A percentile compares a stretch with the other conserved stretches of the same genome.
Conservation (phyloP, 2,797 vertebrate genomes). For the Hemitrygon akajei region DNA sequence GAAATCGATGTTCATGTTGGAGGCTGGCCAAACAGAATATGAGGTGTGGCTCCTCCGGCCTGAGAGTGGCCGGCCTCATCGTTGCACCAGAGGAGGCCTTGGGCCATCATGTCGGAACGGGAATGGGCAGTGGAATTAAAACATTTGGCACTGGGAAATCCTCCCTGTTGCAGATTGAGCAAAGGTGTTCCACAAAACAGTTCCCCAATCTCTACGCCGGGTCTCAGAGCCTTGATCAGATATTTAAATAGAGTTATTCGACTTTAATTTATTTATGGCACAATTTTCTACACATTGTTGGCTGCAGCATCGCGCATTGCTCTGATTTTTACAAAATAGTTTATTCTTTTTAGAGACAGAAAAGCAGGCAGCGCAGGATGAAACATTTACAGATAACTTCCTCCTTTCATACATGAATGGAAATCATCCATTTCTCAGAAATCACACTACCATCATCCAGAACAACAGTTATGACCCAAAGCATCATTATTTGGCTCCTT, state of each 20-base stretch:
- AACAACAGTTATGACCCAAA: not conserved
- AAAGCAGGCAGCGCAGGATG: not conserved
- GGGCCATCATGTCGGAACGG: too few species aligned
- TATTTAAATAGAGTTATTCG: not conserved
- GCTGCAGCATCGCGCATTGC: not conserved
- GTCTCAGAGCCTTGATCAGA: not conserved
- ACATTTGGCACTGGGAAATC: too few species aligned
- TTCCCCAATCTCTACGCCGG: too few species aligned
- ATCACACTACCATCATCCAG: not conserved
- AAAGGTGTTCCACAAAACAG: too few species aligned
- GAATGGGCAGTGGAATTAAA: too few species aligned
- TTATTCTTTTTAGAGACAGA: not conserved
- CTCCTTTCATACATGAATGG: not conserved
- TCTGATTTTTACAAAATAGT: not conserved
- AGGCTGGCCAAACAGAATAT: too few species aligned
- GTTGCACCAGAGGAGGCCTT: too few species aligned
- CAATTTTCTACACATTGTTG: not conserved
- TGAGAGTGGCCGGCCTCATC: too few species aligned
- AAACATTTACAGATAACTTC: not conserved
- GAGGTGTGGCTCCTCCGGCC: too few species aligned
- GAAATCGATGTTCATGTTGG: too few species aligned
- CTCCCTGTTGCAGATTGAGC: too few species aligned
- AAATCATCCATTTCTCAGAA: not conserved
- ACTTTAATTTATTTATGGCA: not conserved
- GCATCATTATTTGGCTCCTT: not conserved